Evolutionary conservation across 2,113 vertebrate species (phyloP).

Genomic region (Gnathonemus echidnorhynchus): DNA sequence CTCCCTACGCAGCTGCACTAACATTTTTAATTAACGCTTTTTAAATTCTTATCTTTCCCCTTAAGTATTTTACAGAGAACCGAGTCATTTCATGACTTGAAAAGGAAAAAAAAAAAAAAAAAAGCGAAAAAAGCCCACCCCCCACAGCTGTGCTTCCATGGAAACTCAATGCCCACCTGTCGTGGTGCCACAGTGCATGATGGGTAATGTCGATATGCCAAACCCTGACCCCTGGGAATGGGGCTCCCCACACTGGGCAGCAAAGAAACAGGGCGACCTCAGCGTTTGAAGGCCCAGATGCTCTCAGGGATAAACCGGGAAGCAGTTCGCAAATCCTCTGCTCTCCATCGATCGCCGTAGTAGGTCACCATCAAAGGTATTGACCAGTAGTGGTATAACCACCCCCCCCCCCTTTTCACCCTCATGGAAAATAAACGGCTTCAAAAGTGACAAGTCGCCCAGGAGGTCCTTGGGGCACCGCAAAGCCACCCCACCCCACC

Average conservation of each 20-base stretch:
- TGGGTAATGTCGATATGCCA: background rate
- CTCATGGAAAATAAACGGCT: background rate
- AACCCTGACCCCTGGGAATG: background rate
- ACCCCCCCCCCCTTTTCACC: background rate
- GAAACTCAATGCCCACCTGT: background rate
- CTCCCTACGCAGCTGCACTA: constrained; percentile 22
- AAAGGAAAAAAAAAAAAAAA: background rate
- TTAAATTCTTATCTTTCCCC: constrained; percentile 33
- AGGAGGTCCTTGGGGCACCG: background rate
- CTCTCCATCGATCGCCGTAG: background rate
- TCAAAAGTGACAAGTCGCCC: background rate
- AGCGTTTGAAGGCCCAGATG: background rate
- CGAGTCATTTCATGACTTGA: background rate
- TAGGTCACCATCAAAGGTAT: background rate
- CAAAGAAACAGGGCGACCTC: background rate
- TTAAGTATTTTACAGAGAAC: constrained; percentile 11
- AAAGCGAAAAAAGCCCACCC: background rate
- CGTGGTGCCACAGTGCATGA: background rate
- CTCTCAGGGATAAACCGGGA: background rate
- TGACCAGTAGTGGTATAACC: background rate
- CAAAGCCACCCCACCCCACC: background rate
- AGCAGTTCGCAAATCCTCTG: background rate
- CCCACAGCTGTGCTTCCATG: background rate
- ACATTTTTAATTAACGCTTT: constrained; percentile 43
- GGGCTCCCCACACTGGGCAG: background rate